Evolutionary conservation across 2,888 invertebrate genomes (phyloP).

Genomic region (Ellobium chinense): DNA sequence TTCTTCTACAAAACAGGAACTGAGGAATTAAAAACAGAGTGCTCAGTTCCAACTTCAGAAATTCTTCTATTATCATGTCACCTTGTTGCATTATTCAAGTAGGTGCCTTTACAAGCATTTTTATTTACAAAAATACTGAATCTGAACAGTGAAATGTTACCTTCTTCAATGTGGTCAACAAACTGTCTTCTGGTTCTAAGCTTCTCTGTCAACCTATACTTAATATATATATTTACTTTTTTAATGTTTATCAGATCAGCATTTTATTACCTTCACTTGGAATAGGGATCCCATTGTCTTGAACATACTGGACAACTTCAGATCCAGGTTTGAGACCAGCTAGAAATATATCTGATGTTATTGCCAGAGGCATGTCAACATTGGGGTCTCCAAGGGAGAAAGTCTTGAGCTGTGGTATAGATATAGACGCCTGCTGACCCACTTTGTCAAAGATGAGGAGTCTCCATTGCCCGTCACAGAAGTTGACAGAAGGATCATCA

Average conservation of each 20-base stretch:
- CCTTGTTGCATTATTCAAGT: no score
- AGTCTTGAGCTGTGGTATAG: slow-evolving; percentile 50
- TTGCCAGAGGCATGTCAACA: slow-evolving; percentile 54
- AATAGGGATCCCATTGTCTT: slow-evolving; percentile 57
- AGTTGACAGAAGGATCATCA: slow-evolving; percentile 50
- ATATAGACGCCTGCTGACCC: slow-evolving; percentile 62
- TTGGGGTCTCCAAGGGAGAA: slow-evolving; percentile 57
- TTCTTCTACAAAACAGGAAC: no score
- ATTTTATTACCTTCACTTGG: slow-evolving; percentile 54
- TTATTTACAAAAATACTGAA: no score
- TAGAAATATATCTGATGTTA: slow-evolving; percentile 66
- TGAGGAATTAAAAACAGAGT: no score
- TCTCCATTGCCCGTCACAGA: slow-evolving; percentile 73
- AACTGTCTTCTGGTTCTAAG: no score
- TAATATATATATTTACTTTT: no score
- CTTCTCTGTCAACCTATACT: no score
- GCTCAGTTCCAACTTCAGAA: no score
- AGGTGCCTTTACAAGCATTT: no score
- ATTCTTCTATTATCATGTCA: no score
- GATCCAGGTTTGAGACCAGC: slow-evolving; percentile 71
- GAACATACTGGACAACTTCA: slow-evolving; percentile 61
- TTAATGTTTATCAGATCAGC: background rate
- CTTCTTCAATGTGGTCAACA: no score
- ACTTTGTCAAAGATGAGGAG: slow-evolving; percentile 57
- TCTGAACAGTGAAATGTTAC: no score